Percentiles rank a stretch among this genome's conserved stretches.
Evolutionary conservation across 2,113 vertebrate species (phyloP).

Genomic region (Pangasianodon gigas): DNA sequence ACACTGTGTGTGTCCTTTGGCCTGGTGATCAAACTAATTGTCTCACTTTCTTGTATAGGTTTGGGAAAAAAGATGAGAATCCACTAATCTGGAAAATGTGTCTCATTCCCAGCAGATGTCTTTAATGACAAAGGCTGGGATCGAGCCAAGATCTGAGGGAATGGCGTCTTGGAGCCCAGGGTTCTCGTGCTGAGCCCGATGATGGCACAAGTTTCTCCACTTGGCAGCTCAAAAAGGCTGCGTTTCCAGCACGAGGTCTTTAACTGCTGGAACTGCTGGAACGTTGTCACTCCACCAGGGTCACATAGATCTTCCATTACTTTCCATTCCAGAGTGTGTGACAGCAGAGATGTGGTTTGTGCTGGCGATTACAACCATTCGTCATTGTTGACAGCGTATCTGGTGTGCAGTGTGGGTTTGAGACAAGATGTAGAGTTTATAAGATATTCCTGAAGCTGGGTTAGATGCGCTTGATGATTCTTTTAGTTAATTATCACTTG

Average conservation of each 20-base stretch:
- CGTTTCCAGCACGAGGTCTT: slow-evolving; percentile 9
- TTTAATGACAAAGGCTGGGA: slow-evolving; percentile 52
- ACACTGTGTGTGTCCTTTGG: slow-evolving; percentile 47
- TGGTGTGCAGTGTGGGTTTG: slow-evolving; percentile 39
- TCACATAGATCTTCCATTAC: neutral
- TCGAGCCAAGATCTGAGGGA: slow-evolving; percentile 42
- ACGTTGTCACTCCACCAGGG: neutral
- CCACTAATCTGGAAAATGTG: slow-evolving; percentile 62
- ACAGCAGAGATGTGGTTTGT: slow-evolving; percentile 57
- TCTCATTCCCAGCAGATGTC: slow-evolving; percentile 62
- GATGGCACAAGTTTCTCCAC: slow-evolving; percentile 54
- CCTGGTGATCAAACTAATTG: slow-evolving; percentile 42
- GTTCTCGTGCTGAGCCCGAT: slow-evolving; percentile 26
- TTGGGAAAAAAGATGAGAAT: slow-evolving; percentile 39
- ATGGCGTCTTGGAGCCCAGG: slow-evolving; percentile 47
- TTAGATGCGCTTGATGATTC: neutral
- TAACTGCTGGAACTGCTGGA: too few relatives aligned
- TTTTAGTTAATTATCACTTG: neutral
- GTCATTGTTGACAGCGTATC: slow-evolving; percentile 40
- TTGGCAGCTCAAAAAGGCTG: slow-evolving; percentile 39
- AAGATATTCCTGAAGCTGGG: slow-evolving; percentile 26
- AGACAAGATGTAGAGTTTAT: slow-evolving; percentile 42
- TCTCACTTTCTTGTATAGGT: slow-evolving; percentile 27
- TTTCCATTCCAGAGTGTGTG: slow-evolving; percentile 39
- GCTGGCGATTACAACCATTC: slow-evolving; percentile 59